Conservation (phyloP, 2,797 vertebrate genomes). For the Carcharodon carcharias region DNA sequence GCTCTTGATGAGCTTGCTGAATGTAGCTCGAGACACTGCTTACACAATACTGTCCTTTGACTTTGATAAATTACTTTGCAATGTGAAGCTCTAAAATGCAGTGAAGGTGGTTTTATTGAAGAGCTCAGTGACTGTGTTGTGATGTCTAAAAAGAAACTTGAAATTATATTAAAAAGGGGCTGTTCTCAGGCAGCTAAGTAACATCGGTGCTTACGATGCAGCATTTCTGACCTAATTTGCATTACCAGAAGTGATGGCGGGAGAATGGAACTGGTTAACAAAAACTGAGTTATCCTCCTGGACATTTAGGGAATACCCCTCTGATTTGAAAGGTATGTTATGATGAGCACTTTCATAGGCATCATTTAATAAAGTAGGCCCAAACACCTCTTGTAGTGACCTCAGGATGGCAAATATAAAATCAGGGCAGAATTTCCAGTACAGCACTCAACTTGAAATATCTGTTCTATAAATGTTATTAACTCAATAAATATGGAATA, state of each 20-base stretch:
- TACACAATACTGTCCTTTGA: neutral
- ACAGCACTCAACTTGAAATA: neutral
- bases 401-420: neutral
- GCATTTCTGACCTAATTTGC: neutral
- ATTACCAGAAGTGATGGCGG: neutral
- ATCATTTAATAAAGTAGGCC: neutral
- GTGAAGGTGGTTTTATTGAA: neutral
- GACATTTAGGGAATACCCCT: neutral
- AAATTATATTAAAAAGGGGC: neutral
- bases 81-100: neutral
- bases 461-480: neutral
- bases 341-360: neutral
- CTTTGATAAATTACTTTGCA: neutral
- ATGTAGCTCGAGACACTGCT: neutral
- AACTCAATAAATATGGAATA: neutral
- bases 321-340: neutral
- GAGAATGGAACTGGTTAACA: neutral
- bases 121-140: neutral
- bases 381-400: neutral
- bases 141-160: neutral
- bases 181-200: neutral
- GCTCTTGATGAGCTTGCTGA: neutral
- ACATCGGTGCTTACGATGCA: neutral
- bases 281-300: neutral
- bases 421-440: neutral